Percentiles rank a stretch among this genome's conserved stretches.
Evolutionary conservation across 2,113 vertebrate species (phyloP).

Genomic region (Rhinolophus sinicus): DNA sequence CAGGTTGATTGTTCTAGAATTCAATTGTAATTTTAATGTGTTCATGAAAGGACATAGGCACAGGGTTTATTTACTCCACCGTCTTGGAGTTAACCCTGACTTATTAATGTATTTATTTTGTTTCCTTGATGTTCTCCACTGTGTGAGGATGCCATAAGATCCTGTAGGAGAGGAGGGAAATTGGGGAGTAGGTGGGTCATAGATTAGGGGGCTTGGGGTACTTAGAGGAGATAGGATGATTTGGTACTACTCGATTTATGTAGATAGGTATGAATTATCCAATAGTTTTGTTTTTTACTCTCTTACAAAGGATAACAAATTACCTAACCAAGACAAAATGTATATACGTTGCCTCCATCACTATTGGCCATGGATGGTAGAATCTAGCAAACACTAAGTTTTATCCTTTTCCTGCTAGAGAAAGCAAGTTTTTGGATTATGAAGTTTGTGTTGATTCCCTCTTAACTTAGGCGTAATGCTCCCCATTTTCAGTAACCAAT

Average conservation of each 20-base stretch:
- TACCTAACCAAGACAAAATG: neutral
- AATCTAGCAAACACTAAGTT: constrained; percentile 5
- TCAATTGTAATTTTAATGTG: too few relatives aligned
- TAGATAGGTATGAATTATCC: neutral
- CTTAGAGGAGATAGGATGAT: neutral
- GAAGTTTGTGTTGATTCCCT: constrained; percentile 2
- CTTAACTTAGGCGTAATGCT: constrained; percentile 25
- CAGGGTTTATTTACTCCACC: too few relatives aligned
- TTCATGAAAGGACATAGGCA: too few relatives aligned
- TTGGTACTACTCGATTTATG: neutral
- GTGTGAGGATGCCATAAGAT: neutral
- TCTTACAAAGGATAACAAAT: constrained; percentile 13
- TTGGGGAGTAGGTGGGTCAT: neutral
- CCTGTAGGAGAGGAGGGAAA: neutral
- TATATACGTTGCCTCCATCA: neutral
- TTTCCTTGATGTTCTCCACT: neutral
- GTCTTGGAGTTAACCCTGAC: neutral
- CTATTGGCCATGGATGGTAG: neutral
- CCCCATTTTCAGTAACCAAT: constrained; percentile 15
- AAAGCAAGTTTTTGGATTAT: constrained; percentile 37
- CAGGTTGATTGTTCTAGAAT: too few relatives aligned
- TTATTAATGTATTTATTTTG: neutral
- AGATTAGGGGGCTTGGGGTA: neutral
- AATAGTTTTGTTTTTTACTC: neutral
- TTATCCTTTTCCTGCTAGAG: constrained; percentile 11